Evolutionary conservation across 2,797 vertebrate species (phyloP).

Genomic region (Crocidura indochinensis): DNA sequence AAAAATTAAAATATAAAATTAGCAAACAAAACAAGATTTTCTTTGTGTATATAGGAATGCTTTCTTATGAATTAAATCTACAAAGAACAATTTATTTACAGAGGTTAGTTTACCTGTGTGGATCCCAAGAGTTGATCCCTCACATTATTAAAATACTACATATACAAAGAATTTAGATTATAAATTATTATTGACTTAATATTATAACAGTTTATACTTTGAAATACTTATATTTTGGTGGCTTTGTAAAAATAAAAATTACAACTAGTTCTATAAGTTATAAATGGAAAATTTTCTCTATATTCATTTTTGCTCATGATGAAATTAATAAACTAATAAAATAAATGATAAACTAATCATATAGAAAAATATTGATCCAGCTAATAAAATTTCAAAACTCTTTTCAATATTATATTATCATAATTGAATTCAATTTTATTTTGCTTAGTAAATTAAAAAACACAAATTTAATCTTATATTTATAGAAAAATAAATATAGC

Average conservation of each 20-base stretch:
- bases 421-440: slow-evolving; percentile 84
- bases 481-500: slow-evolving; percentile 57
- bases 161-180: no score
- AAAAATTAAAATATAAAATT: slow-evolving; percentile 12
- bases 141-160: no score
- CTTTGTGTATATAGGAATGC: not conserved
- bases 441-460: slow-evolving; percentile 77
- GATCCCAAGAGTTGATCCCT: no score
- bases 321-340: slow-evolving; percentile 48
- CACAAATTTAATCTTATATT: no score
- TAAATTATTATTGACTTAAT: not conserved
- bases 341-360: slow-evolving; percentile 48
- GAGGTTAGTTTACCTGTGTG: no score
- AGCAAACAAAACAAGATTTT: not conserved
- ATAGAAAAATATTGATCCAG: slow-evolving; percentile 79
- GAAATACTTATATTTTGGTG: not conserved
- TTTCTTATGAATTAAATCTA: not conserved
- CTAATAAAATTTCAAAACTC: slow-evolving; percentile 74
- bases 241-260: not conserved
- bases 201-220: not conserved
- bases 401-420: slow-evolving; percentile 77
- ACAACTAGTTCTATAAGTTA: not conserved
- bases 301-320: not conserved
- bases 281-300: not conserved
- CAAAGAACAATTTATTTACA: no score